These are phyloP conservation scores for Agapornis roseicollis DNA, from an alignment of 2,113 vertebrate species.

Conservation along the genomic window DNA sequence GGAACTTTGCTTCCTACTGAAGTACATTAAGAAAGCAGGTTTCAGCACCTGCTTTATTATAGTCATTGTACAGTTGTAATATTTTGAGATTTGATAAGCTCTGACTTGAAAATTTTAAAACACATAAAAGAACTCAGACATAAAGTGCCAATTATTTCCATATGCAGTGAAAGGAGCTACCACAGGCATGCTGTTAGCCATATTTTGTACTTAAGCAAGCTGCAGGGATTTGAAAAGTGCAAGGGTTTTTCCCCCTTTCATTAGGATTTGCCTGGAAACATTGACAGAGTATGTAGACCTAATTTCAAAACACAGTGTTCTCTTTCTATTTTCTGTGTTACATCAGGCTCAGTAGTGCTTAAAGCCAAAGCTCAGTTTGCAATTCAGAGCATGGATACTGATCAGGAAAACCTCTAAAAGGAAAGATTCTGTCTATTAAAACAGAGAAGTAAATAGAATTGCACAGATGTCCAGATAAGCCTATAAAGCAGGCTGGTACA, in stretches of 20 bases:
- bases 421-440: not conserved
- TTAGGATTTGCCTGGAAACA: not conserved
- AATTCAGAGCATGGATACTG: not conserved
- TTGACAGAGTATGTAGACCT: not conserved
- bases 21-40: not conserved
- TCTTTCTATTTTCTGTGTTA: not conserved
- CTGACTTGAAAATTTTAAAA: not conserved
- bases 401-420: not conserved
- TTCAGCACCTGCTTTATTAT: not conserved
- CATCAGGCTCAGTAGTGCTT: not conserved
- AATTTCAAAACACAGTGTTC: not conserved
- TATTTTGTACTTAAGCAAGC: not conserved
- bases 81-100: not conserved
- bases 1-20: not conserved
- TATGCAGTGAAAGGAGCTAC: not conserved
- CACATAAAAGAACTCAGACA: not conserved
- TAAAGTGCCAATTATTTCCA: not conserved
- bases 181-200: rapidly evolving
- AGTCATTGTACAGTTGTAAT: not conserved
- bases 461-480: not conserved
- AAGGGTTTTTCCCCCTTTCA: not conserved
- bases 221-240: not conserved
- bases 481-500: not conserved
- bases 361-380: not conserved
- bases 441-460: not conserved